Conservation (phyloP, 2,113 vertebrate genomes). For the Phodopus roborovskii region DNA sequence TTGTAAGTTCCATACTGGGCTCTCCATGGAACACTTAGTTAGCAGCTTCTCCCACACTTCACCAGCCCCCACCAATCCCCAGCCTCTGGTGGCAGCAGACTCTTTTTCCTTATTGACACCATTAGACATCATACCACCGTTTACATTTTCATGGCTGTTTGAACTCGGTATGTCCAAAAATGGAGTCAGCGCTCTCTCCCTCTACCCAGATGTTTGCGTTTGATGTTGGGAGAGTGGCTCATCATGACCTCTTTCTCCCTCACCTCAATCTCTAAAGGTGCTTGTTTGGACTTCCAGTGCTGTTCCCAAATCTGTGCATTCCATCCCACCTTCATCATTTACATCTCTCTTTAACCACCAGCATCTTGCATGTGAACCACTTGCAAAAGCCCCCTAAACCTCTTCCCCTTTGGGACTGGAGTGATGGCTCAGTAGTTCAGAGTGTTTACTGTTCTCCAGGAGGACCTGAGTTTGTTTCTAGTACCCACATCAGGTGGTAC, state of each 20-base stretch:
- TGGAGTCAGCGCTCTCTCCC: not conserved
- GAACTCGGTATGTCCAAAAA: not conserved
- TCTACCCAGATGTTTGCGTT: not conserved
- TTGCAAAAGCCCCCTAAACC: not conserved
- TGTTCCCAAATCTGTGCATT: not conserved
- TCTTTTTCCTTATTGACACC: not conserved
- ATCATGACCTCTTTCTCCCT: not conserved
- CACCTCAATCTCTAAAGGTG: not conserved
- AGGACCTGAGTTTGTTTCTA: not conserved
- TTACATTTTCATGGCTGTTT: not conserved
- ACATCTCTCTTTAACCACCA: not conserved
- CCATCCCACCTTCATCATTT: not conserved
- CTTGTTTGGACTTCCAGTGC: not conserved
- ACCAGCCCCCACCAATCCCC: not conserved
- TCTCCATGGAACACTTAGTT: not conserved
- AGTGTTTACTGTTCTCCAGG: not conserved
- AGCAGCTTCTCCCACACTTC: not conserved
- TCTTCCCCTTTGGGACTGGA: not conserved
- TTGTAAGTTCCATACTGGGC: not conserved
- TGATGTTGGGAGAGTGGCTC: not conserved
- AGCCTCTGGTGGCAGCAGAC: not conserved
- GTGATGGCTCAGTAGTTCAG: not conserved
- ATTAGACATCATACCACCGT: not conserved
- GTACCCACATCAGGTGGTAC: not conserved
- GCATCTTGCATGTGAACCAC: not conserved